A percentile compares a stretch with the other conserved stretches of the same genome.
Conservation (phyloP, 2,797 vertebrate genomes). For the Aulostomus chinensis region DNA sequence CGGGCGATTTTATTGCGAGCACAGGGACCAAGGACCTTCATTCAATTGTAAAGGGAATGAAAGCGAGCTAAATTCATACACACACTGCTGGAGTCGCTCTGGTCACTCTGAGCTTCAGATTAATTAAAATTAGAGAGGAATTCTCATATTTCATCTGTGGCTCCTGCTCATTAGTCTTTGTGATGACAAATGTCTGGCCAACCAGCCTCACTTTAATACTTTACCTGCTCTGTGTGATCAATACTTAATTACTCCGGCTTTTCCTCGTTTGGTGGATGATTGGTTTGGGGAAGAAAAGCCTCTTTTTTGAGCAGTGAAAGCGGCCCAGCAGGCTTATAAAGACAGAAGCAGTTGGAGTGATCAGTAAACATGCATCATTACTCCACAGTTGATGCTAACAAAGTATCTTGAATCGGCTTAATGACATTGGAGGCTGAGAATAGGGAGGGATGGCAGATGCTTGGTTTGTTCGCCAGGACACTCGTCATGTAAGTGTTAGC, state of each 20-base stretch:
- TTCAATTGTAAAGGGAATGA: constrained; percentile 9
- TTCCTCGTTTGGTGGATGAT: constrained; percentile 63
- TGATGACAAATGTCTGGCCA: constrained; percentile 45
- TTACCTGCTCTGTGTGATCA: constrained; percentile 56
- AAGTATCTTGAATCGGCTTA: constrained; percentile 59
- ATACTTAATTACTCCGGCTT: constrained; percentile 69
- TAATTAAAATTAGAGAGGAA: neutral
- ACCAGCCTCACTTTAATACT: constrained; percentile 38
- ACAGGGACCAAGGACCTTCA: constrained; percentile 7
- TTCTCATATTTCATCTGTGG: constrained; percentile 26
- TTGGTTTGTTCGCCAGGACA: constrained; percentile 45
- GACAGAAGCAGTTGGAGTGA: constrained; percentile 44
- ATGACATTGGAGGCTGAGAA: constrained; percentile 52
- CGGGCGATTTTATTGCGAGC: constrained; percentile 23
- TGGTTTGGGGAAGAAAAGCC: constrained; percentile 33
- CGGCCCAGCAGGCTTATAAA: constrained; percentile 42
- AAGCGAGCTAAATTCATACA: too few relatives aligned
- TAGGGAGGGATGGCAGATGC: constrained; percentile 42
- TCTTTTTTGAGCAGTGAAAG: constrained; percentile 38
- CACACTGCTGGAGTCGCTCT: too few relatives aligned
- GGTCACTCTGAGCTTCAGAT: neutral
- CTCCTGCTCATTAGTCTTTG: constrained; percentile 28
- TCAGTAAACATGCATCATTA: constrained; percentile 63
- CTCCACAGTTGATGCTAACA: constrained; percentile 60
- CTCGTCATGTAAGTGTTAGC: constrained; percentile 17